Base-by-base conservation (phyloP, 1,140 invertebrate species). In the Panagrolaimus sp. region DNA sequence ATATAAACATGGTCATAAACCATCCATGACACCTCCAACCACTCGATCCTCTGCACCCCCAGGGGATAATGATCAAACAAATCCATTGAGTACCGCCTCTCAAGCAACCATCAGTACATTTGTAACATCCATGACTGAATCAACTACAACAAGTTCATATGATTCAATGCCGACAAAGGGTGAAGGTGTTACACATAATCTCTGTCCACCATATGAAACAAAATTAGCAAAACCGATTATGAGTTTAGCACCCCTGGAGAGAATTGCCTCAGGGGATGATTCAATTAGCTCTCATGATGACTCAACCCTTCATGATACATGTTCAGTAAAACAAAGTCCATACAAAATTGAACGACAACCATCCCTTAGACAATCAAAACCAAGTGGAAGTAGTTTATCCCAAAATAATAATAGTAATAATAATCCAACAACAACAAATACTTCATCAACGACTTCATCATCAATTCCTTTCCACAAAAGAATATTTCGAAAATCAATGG, bases 151-250 rank as follows among this genome's bases (percentile, higher is more conserved):
- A 0, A 65, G 77, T 4, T 66, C 75, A 12, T 67, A 67, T 66
- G 73, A 75, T 38, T 76, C 77, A 21, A 79, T 76, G 75, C 75
- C 75, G 6, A 79, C 74, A 10, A 17, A 12, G 46, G 76, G 76
- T 7, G 77, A 76, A 43, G 75, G 75, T 7, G 76, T 76, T n/a
- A 65, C 65, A 26, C 73, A 58, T 24, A 68, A 73, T 21, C 77
- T 76, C 12, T 76, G 66, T 58, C 71, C 76, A 24, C 76, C 75
- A 17, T 76, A 76, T 64, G 45, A 70, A 17, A 24, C 68, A 43
- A 47, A 63, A 48, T 12, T 69, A 8, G 24, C 71, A 17, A 26
- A 67, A 28, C 73, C 65, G 12, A 17, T 76, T 10, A 73, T 69
- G 17, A 63, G 76, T 10, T n/a, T 71, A 28, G 48, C 21, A n/a